Conservation (phyloP, 2,888 invertebrate genomes). For the Plebejus anna region DNA sequence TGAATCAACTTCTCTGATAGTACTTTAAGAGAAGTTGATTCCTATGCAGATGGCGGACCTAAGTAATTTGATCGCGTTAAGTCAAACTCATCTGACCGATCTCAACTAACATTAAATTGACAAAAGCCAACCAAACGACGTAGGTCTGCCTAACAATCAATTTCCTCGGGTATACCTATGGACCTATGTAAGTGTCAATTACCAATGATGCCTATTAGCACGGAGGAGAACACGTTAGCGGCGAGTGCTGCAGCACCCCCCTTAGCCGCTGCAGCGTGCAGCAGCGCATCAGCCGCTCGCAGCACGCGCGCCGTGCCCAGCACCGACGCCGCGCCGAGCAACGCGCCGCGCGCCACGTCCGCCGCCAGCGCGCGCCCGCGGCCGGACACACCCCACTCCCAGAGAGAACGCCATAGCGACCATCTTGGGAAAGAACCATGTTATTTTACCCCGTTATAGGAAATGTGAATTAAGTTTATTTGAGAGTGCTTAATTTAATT, state of each 20-base stretch:
- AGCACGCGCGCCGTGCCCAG: constrained; percentile 71
- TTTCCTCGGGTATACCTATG: no score
- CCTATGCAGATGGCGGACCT: no score
- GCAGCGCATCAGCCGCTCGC: constrained; percentile 70
- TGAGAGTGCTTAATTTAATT: no score
- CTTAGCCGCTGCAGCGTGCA: constrained; percentile 64
- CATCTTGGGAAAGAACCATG: constrained; percentile 47
- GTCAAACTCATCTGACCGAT: no score
- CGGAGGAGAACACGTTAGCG: constrained; percentile 68
- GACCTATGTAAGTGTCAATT: constrained; percentile 28
- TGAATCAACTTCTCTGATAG: no score
- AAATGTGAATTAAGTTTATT: no score
- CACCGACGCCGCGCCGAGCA: constrained; percentile 64
- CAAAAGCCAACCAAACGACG: no score
- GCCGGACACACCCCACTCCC: constrained; percentile 61
- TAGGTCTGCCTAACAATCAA: no score
- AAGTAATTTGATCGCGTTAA: no score
- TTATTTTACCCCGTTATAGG: no score
- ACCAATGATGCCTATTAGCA: constrained; percentile 70
- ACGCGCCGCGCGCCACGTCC: constrained; percentile 65
- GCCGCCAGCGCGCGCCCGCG: constrained; percentile 66
- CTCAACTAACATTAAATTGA: no score
- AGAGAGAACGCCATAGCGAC: constrained; percentile 65
- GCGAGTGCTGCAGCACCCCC: constrained; percentile 66
- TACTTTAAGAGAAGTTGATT: no score